Conservation (phyloP, 2,113 vertebrate genomes). For the Ondatra zibethicus region DNA sequence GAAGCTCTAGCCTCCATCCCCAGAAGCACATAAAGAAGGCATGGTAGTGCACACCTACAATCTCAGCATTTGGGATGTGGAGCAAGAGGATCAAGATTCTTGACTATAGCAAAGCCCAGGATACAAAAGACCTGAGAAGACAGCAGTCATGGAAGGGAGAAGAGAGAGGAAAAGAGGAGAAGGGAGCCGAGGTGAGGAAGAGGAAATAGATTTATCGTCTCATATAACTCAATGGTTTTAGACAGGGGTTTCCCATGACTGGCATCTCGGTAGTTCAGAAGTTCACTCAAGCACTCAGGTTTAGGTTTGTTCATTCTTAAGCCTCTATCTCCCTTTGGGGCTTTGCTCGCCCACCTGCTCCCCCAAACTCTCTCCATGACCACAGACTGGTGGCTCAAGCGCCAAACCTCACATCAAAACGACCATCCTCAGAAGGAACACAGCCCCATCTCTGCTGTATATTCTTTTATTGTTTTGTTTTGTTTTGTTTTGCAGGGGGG, state of each 20-base stretch:
- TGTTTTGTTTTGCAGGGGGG: background rate
- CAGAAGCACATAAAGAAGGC: background rate
- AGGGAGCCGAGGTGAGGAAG: background rate
- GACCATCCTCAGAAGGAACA: slow-evolving; percentile 10
- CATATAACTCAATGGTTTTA: background rate
- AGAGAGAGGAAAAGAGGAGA: too few relatives aligned
- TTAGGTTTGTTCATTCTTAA: background rate
- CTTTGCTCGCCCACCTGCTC: background rate
- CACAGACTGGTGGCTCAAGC: background rate
- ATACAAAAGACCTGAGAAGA: background rate
- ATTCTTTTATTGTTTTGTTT: background rate
- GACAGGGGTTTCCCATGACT: background rate
- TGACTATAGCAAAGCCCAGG: background rate
- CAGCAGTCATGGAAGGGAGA: too few relatives aligned
- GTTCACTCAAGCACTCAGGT: background rate
- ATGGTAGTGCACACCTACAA: background rate
- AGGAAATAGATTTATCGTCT: slow-evolving; percentile 20
- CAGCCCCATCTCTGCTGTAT: background rate
- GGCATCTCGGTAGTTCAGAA: background rate
- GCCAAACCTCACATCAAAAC: background rate
- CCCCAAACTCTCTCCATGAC: background rate
- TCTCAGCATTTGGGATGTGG: background rate
- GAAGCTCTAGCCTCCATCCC: background rate
- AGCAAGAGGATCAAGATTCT: background rate
- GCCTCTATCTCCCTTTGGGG: background rate